Base-by-base conservation (phyloP, 2,797 vertebrate species). In the Chrosomus eos region DNA sequence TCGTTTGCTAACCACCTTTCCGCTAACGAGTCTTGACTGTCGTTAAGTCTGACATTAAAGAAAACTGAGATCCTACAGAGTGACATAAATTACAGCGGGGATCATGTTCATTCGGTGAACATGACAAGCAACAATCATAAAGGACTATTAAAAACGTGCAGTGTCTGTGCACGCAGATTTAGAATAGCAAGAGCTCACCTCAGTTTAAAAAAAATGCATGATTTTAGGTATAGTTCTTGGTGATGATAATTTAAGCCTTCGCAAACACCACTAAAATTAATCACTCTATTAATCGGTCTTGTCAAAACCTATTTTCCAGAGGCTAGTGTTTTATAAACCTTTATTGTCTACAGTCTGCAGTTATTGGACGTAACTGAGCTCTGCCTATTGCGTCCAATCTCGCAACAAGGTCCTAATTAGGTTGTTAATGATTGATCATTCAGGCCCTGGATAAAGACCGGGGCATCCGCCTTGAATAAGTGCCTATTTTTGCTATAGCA, bases 371-470 rank as follows among this genome's bases (percentile, higher is more conserved):
- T 72, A 45, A 36, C 14, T 28, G 23, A 75, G 58, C 45, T 53
- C 14, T 5, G 71, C 16, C 67, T 75, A 28, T 38, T 19, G 13
- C 36, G 58, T 67, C 14, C 16, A 83, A 75, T 68, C 45, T 43
- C 3, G 33, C 31, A 76, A 43, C 62, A 33, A 67, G 10, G 8
- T 51, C n/a, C 72, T 58, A 68, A 83, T 75, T 53, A 38, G 28
- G 7, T 33, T 76, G 64, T 33, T 76, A 75, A 75, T 40, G 60
- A 83, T 26, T 75, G 72, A 58, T 16, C 13, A 16, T 40, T 70
- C 18, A 23, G 21, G n/a, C n/a, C 19, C 51, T 6, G 38, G 19
- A 73, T 60, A 64, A 43, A 66, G 45, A 67, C n/a, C 36, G 0
- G 23, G 26, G 3, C 36, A 55, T 43, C 62, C 18, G 7, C n/a